Evolutionary conservation across 2,888 invertebrate species (phyloP), one percentile per base, ranked within the genome.

Genomic region (Limenitis arthemis): DNA sequence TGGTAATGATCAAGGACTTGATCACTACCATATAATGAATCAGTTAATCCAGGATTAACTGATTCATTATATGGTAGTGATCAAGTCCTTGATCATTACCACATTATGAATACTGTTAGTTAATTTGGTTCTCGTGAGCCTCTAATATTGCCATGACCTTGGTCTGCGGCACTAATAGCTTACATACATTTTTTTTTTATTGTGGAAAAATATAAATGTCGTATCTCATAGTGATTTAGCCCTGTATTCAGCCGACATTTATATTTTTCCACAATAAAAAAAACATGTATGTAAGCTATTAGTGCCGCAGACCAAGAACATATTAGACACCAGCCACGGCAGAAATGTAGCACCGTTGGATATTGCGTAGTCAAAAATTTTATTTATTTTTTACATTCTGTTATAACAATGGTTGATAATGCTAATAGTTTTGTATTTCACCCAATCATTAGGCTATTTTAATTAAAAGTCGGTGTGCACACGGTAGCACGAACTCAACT

Each of bases 401-500:
- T 31, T 41, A 28, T 32, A 51, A 52, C 55, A 49, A 74, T 68
- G 71, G 58, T 59, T 53, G 62, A 61, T 55, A 41, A 49, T 48
- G 47, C 36, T 32, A 29, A 11, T 40, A 38, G 36, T 28, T n/a
- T n/a, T 29, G 7, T 37, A 36, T 28, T 31, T 20, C 32, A 40
- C 31, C 31, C 6, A 8, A 37, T 50, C 31, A 12, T 58, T 58
- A 55, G 55, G 34, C 6, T 11, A 28, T 7, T 36, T 49, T 8
- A 9, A 37, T 5, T 28, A 30, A n/a, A 30, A 63, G 69, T 67
- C 70, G 73, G 59, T 48, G 75, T 79, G 59, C 72, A 66, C 60
- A 61, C 66, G 79, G 78, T 70, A 84, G 59, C 77, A 72, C 72
- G 62, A 69, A 62, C 73, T 63, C 65, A 68, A 64, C 55, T 68